A percentile compares a stretch with the other conserved stretches of the same genome.
These are phyloP conservation scores for Meriones unguiculatus DNA, from an alignment of 2,113 vertebrate genomes.

Conservation along the genomic window DNA sequence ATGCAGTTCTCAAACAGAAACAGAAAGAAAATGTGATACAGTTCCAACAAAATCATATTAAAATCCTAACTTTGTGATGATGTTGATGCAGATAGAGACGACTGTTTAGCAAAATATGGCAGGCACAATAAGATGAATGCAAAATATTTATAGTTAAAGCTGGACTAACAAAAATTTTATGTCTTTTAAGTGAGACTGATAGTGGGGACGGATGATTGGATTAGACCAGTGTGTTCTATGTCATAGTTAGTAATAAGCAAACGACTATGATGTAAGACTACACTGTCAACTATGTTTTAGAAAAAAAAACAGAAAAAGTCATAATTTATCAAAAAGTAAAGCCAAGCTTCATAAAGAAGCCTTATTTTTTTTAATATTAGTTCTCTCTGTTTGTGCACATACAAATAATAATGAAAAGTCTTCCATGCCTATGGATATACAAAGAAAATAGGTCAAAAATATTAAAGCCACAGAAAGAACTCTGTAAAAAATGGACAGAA, in stretches of 20 bases:
- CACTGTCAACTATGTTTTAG: neutral
- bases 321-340: neutral
- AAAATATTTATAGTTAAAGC: neutral
- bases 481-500: neutral
- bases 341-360: neutral
- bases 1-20: neutral
- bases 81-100: neutral
- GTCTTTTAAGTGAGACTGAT: neutral
- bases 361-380: neutral
- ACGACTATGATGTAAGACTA: neutral
- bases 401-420: neutral
- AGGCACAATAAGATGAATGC: neutral
- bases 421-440: neutral
- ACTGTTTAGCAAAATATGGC: neutral
- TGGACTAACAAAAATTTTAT: neutral
- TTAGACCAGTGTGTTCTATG: neutral
- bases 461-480: neutral
- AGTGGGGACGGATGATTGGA: too few relatives aligned
- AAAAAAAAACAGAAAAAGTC: neutral
- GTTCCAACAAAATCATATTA: neutral
- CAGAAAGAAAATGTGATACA: neutral
- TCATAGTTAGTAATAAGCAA: too few relatives aligned
- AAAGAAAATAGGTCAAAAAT: neutral
- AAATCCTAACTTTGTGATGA: neutral
- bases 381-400: neutral